Percentiles rank a stretch among this genome's conserved stretches.
Evolutionary conservation across 1,140 invertebrate genomes (phyloP).

Genomic region (Diorhabda carinulata): DNA sequence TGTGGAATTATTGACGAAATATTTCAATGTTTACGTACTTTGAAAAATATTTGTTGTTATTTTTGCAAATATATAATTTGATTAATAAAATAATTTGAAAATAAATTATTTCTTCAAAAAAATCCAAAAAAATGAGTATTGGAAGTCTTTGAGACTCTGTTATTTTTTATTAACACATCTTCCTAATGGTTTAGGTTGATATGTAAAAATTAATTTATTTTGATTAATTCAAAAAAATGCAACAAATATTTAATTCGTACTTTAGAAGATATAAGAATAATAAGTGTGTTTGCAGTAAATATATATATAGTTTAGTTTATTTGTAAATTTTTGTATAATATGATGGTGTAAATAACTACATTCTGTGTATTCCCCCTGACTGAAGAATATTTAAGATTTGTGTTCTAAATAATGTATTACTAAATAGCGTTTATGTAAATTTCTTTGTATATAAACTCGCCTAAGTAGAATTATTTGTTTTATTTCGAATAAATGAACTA

Average conservation of each 20-base stretch:
- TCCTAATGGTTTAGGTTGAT: too few relatives aligned
- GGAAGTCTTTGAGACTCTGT: too few relatives aligned
- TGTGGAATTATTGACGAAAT: not conserved
- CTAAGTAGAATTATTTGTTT: not conserved
- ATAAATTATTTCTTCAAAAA: too few relatives aligned
- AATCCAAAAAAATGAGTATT: too few relatives aligned
- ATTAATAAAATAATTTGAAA: too few relatives aligned
- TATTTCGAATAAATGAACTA: not conserved
- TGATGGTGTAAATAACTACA: not conserved
- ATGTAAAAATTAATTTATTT: too few relatives aligned
- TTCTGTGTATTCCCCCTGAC: slow-evolving; percentile 1
- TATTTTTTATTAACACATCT: too few relatives aligned
- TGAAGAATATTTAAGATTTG: slow-evolving; percentile 3
- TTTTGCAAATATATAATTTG: too few relatives aligned
- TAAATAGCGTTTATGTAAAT: not conserved
- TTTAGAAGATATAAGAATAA: slow-evolving; percentile 3
- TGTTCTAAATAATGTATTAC: slow-evolving; percentile 3
- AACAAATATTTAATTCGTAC: not conserved
- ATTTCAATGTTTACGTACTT: not conserved
- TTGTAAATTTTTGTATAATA: slow-evolving; percentile 1
- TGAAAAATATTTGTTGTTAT: too few relatives aligned
- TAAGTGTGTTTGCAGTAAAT: not conserved
- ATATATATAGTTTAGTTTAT: not conserved
- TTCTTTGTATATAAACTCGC: slow-evolving; percentile 2
- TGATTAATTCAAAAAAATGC: too few relatives aligned